Evolutionary conservation across 2,888 invertebrate genomes (phyloP).

Genomic region (Tricholauxania praeusta): DNA sequence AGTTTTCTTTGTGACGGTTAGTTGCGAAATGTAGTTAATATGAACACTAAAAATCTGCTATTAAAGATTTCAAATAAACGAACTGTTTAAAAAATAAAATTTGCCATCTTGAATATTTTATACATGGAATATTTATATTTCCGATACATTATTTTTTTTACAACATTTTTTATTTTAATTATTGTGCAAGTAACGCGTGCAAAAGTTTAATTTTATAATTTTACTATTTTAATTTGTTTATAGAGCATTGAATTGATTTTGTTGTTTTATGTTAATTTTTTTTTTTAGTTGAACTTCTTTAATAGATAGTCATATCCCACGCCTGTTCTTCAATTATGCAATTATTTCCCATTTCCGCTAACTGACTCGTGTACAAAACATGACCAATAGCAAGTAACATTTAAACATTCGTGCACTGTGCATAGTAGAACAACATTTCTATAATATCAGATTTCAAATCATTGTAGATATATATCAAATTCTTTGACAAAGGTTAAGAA

Average conservation of each 20-base stretch:
- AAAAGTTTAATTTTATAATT: conserved; percentile 7
- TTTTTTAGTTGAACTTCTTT: too few relatives aligned
- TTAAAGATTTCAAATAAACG: too few relatives aligned
- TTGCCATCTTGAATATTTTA: background rate
- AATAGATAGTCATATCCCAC: too few relatives aligned
- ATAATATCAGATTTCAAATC: background rate
- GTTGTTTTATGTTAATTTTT: background rate
- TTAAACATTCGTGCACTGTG: conserved; percentile 16
- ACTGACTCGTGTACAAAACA: background rate
- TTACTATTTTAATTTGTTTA: background rate
- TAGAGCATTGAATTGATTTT: background rate
- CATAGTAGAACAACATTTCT: background rate
- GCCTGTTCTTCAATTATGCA: too few relatives aligned
- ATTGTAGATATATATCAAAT: too few relatives aligned
- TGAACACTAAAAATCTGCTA: too few relatives aligned
- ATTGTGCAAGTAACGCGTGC: conserved; percentile 34
- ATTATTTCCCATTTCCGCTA: too few relatives aligned
- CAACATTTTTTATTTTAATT: conserved; percentile 11
- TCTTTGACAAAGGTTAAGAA: too few relatives aligned
- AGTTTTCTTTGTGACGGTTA: too few relatives aligned
- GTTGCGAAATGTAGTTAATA: too few relatives aligned
- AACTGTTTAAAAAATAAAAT: too few relatives aligned
- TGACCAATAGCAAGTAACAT: conserved; percentile 3
- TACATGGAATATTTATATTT: conserved; percentile 21
- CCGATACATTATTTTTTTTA: conserved; percentile 6